Conservation (phyloP, 2,888 invertebrate genomes). For the Priocnemis perturbator region DNA sequence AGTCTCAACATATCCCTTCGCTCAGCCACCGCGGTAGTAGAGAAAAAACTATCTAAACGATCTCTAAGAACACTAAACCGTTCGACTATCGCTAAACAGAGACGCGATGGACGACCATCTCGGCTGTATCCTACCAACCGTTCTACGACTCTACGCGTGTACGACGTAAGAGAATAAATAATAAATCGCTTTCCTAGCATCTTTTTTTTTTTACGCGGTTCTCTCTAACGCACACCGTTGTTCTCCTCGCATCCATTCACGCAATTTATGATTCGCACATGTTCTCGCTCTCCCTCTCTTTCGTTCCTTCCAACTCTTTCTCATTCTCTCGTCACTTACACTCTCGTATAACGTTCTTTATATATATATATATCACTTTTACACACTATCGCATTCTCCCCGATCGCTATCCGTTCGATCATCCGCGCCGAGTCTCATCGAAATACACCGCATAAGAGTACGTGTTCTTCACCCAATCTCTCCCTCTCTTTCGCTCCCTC, state of each 20-base stretch:
- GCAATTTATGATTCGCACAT: no score
- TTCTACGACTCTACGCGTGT: conserved; percentile 61
- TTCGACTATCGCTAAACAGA: conserved; percentile 65
- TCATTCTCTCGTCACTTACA: conserved; percentile 3
- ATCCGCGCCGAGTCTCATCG: conserved; percentile 30
- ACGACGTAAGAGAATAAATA: conserved; percentile 74
- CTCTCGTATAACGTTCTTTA: conserved; percentile 9
- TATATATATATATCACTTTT: conserved; percentile 42
- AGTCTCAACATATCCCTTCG: conserved; percentile 53
- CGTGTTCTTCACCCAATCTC: conserved; percentile 24
- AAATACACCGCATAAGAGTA: conserved; percentile 46
- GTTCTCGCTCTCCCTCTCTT: conserved; percentile 20
- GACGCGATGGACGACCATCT: conserved; percentile 62
- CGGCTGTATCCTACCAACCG: conserved; percentile 63
- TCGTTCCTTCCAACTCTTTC: conserved; percentile 6
- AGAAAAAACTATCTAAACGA: conserved; percentile 69
- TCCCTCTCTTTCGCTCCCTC: conserved; percentile 8
- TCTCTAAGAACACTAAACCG: conserved; percentile 69
- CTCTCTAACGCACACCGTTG: conserved; percentile 44
- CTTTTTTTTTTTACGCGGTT: conserved; percentile 49
- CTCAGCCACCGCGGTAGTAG: conserved; percentile 68
- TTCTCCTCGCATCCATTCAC: conserved; percentile 1
- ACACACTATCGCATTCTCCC: conserved; percentile 38
- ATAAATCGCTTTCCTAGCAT: conserved; percentile 66
- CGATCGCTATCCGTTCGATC: conserved; percentile 11